Percentiles rank a stretch among this genome's conserved stretches.
Evolutionary conservation across 2,888 invertebrate species (phyloP).

Genomic region (Heliconius hortense): DNA sequence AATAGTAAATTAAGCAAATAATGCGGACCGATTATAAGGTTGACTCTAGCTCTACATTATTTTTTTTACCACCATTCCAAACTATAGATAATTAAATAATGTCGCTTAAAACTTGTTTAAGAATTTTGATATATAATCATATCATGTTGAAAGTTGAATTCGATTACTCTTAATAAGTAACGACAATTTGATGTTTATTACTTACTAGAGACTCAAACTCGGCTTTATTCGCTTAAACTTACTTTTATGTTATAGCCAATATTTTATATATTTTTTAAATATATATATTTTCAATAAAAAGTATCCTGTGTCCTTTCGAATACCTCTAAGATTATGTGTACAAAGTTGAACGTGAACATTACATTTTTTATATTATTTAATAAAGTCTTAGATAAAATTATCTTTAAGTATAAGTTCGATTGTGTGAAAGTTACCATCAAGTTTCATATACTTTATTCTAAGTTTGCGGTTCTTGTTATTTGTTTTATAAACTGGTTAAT

Average conservation of each 20-base stretch:
- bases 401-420: conserved; percentile 5
- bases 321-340: too few relatives aligned
- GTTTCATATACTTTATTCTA: conserved; percentile 9
- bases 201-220: not conserved
- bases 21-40: not conserved
- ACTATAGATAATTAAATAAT: too few relatives aligned
- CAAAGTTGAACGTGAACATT: not conserved
- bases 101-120: too few relatives aligned
- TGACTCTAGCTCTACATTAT: not conserved
- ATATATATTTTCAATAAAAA: not conserved
- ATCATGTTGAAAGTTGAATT: not conserved
- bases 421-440: conserved; percentile 19
- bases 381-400: not conserved
- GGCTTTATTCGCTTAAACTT: too few relatives aligned
- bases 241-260: too few relatives aligned
- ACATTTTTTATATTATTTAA: too few relatives aligned
- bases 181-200: conserved; percentile 10
- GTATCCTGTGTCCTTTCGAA: not conserved
- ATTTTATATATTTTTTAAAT: too few relatives aligned
- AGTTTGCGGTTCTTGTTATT: conserved; percentile 11
- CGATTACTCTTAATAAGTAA: conserved; percentile 3
- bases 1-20: not conserved
- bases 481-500: conserved; percentile 7
- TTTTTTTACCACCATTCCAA: too few relatives aligned
- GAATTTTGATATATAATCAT: not conserved